Percentiles rank a stretch among this genome's conserved stretches.
Conservation (phyloP, 1,140 invertebrate genomes). For the Araneus ventricosus region DNA sequence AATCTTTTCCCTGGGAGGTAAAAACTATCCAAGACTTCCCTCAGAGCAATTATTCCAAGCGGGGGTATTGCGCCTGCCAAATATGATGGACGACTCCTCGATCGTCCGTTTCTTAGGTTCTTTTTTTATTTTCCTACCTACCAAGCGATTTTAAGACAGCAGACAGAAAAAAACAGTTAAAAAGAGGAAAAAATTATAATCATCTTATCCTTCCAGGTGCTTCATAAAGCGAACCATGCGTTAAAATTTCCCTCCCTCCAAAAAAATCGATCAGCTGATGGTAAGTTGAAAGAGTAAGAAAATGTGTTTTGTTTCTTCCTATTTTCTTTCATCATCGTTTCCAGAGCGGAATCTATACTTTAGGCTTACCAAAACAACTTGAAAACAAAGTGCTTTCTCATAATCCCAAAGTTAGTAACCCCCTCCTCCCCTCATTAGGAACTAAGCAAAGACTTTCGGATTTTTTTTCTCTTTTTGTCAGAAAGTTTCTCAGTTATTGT, state of each 20-base stretch:
- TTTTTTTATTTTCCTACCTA: neutral
- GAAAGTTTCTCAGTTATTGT: too few relatives aligned
- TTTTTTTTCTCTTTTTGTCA: too few relatives aligned
- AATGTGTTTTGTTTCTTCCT: neutral
- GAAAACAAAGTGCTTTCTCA: too few relatives aligned
- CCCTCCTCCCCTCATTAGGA: too few relatives aligned
- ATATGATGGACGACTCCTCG: neutral
- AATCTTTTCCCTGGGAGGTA: neutral
- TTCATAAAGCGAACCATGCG: conserved; percentile 18
- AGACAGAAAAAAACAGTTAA: neutral
- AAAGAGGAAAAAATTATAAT: neutral
- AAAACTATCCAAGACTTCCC: neutral
- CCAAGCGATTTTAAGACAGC: neutral
- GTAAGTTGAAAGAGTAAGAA: neutral
- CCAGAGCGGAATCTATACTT: neutral
- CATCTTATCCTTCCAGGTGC: neutral
- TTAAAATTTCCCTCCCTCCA: neutral
- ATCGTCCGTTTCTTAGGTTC: neutral
- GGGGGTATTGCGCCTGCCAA: conserved; percentile 2
- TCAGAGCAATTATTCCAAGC: neutral
- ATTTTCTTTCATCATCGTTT: neutral
- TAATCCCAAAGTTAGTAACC: too few relatives aligned
- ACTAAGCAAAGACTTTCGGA: too few relatives aligned
- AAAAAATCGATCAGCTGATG: neutral
- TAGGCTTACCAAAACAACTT: neutral